Evolutionary conservation across 2,888 invertebrate genomes (phyloP).

Genomic region (Habrosyne pyritoides): DNA sequence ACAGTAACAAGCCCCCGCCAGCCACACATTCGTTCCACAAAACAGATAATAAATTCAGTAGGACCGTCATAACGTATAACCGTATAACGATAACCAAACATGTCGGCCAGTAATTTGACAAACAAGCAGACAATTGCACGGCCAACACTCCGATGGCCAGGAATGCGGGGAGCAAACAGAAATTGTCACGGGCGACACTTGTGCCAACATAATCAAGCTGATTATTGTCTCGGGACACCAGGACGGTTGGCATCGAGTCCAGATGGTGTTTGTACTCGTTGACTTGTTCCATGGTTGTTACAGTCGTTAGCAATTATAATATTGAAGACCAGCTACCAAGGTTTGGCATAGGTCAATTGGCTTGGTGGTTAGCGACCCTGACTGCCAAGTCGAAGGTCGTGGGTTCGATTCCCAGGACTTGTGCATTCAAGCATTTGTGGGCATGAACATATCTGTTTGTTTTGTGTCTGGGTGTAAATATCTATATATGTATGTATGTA

Average conservation of each 20-base stretch:
- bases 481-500: no score
- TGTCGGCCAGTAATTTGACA: conserved; percentile 34
- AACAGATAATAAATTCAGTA: conserved; percentile 20
- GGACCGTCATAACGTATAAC: conserved; percentile 35
- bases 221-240: conserved; percentile 28
- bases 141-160: conserved; percentile 28
- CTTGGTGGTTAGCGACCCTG: no score
- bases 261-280: background rate
- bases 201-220: conserved; percentile 69
- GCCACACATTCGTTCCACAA: conserved; percentile 13
- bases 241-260: background rate
- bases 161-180: conserved; percentile 49
- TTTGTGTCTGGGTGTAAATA: no score
- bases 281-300: background rate
- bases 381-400: no score
- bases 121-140: conserved; percentile 33
- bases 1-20: background rate
- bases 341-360: no score
- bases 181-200: conserved; percentile 53
- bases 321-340: background rate
- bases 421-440: no score
- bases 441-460: no score
- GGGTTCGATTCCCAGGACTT: no score
- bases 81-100: conserved; percentile 63
- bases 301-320: background rate